phyloP scores from a whole-genome alignment of 2,797 vertebrate genomes.

The Periophthalmus magnuspinnatus region DNA sequence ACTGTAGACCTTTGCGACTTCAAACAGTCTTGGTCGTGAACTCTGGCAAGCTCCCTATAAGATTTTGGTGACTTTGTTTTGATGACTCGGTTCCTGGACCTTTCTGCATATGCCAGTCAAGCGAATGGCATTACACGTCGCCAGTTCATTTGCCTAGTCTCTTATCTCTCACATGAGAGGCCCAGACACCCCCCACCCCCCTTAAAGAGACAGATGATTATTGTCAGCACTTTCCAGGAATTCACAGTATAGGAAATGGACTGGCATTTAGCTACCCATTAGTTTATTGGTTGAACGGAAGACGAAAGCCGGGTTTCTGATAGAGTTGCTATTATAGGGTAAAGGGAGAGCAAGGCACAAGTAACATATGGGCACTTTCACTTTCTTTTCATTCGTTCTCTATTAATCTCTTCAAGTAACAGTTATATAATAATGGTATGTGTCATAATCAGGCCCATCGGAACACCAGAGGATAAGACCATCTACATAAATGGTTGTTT shows the following conservation, averaged over 20 bases:
- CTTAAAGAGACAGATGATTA: constrained; percentile 66
- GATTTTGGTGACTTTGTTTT: constrained; percentile 60
- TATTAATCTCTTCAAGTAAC: too few species aligned
- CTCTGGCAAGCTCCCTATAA: constrained; percentile 15
- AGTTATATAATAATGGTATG: too few species aligned
- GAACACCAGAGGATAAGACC: too few species aligned
- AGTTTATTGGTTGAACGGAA: constrained; percentile 56
- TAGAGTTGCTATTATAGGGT: constrained; percentile 15
- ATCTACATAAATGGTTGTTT: too few species aligned
- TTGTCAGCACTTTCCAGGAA: constrained; percentile 59
- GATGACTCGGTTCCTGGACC: constrained; percentile 62
- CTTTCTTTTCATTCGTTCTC: too few species aligned
- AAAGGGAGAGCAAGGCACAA: not conserved
- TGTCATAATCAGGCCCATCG: too few species aligned
- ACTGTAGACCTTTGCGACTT: constrained; percentile 62
- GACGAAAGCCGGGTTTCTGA: constrained; percentile 40
- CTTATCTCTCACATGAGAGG: constrained; percentile 78
- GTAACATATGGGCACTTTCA: too few species aligned
- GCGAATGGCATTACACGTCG: constrained; percentile 67
- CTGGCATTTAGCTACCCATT: constrained; percentile 59
- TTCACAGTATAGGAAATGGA: constrained; percentile 57
- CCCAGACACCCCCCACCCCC: constrained; percentile 71
- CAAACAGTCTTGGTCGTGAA: constrained; percentile 54
- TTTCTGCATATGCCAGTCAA: constrained; percentile 67
- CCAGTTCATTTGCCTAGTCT: constrained; percentile 62